These are phyloP conservation scores for Abrostola triplasia DNA, from an alignment of 2,888 invertebrate genomes.

Conservation along the genomic window DNA sequence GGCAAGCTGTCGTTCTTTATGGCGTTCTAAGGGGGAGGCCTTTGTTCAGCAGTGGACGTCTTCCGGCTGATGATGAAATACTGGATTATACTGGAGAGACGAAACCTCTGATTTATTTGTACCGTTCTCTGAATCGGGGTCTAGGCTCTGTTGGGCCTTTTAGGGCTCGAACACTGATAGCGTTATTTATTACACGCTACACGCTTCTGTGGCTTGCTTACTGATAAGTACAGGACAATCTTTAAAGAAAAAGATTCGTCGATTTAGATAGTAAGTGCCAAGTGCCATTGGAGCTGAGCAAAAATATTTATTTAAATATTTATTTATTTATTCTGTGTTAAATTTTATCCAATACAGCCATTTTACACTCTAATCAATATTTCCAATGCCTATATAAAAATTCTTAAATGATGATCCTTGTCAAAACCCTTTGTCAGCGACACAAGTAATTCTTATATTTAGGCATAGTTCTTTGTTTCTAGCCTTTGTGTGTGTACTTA, in stretches of 20 bases:
- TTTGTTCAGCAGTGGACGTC: too few species aligned
- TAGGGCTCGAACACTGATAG: slow-evolving; percentile 16
- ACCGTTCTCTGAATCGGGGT: slow-evolving; percentile 28
- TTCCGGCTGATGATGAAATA: too few species aligned
- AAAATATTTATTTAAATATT: too few species aligned
- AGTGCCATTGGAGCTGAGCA: too few species aligned
- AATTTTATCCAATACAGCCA: too few species aligned
- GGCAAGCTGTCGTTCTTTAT: too few species aligned
- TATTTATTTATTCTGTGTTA: too few species aligned
- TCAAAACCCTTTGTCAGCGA: neutral
- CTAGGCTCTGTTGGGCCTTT: slow-evolving; percentile 30
- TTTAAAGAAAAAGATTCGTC: too few species aligned
- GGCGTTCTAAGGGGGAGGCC: too few species aligned
- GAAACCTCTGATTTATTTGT: slow-evolving; percentile 48
- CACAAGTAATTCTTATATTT: neutral
- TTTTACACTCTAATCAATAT: too few species aligned
- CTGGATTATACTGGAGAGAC: slow-evolving; percentile 46
- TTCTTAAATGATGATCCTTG: neutral
- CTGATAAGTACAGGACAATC: too few species aligned
- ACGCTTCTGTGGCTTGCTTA: neutral
- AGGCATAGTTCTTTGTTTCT: neutral
- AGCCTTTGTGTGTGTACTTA: neutral
- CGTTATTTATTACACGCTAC: slow-evolving; percentile 20
- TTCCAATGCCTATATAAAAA: neutral
- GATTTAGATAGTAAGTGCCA: too few species aligned